Evolutionary conservation across 2,113 vertebrate species (phyloP).

Genomic region (Xiphophorus maculatus): DNA sequence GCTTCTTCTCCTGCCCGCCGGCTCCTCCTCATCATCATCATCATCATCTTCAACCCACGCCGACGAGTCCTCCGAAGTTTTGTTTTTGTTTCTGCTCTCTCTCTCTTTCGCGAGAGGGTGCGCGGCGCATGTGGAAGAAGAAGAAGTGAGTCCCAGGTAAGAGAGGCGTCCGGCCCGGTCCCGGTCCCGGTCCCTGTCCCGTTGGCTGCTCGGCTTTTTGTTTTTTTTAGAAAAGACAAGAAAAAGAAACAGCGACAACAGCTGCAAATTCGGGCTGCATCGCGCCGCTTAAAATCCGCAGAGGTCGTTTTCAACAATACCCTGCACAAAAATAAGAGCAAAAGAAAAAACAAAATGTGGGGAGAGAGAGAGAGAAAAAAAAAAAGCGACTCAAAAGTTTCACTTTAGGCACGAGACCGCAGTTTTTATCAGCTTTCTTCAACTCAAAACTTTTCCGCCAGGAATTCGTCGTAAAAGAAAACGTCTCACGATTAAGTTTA

Average conservation of each 20-base stretch:
- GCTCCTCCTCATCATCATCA: not conserved
- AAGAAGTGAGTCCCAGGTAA: conserved; percentile 53
- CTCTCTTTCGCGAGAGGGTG: not conserved
- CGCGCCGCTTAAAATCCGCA: conserved; percentile 8
- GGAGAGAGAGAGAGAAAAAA: too few relatives aligned
- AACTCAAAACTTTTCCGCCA: not conserved
- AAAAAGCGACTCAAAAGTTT: not conserved
- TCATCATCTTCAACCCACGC: too few relatives aligned
- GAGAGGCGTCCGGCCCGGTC: conserved; percentile 18
- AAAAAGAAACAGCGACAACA: conserved; percentile 19
- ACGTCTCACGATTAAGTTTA: not conserved
- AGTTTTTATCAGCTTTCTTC: not conserved
- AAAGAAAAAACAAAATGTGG: too few relatives aligned
- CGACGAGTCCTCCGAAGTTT: not conserved
- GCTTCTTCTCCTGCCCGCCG: not conserved
- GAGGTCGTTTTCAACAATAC: conserved; percentile 11
- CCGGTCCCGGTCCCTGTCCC: too few relatives aligned
- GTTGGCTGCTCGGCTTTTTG: conserved; percentile 4
- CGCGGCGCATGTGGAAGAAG: conserved; percentile 19
- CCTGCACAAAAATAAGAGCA: too few relatives aligned
- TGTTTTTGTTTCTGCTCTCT: not conserved
- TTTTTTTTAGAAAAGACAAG: not conserved
- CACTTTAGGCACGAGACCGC: not conserved
- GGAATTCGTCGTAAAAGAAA: not conserved
- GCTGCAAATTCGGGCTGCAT: conserved; percentile 16